Evolutionary conservation across 1,140 invertebrate genomes (phyloP).

Genomic region (Bradysia coprophila): DNA sequence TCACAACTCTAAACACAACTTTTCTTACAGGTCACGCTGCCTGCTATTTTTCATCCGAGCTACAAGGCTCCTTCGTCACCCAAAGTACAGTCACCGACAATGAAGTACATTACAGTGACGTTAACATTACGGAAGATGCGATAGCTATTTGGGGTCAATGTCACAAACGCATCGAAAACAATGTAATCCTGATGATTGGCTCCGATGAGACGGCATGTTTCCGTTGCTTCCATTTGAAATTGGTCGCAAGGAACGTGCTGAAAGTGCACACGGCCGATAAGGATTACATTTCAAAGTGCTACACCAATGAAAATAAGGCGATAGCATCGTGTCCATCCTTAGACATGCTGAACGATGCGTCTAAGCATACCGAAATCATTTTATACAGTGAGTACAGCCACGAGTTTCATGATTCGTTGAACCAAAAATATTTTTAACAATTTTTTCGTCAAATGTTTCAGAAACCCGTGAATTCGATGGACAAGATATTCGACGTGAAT

Average conservation of each 20-base stretch:
- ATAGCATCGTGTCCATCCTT: slow-evolving; percentile 33
- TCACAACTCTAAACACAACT: too few species aligned
- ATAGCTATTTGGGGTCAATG: slow-evolving; percentile 51
- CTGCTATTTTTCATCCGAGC: slow-evolving; percentile 49
- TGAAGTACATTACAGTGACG: slow-evolving; percentile 36
- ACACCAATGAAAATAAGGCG: slow-evolving; percentile 37
- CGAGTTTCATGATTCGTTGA: slow-evolving; percentile 5
- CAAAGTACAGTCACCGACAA: slow-evolving; percentile 28
- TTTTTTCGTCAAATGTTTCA: too few species aligned
- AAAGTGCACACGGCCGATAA: slow-evolving; percentile 40
- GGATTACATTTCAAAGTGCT: slow-evolving; percentile 32
- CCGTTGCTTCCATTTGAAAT: slow-evolving; percentile 37
- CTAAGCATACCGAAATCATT: slow-evolving; percentile 26
- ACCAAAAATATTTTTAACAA: slow-evolving; percentile 3
- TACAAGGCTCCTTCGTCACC: slow-evolving; percentile 45
- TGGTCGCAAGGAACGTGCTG: slow-evolving; percentile 39
- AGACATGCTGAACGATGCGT: slow-evolving; percentile 23
- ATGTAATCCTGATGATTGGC: slow-evolving; percentile 41
- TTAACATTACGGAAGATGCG: slow-evolving; percentile 41
- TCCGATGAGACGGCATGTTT: slow-evolving; percentile 32
- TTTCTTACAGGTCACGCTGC: slow-evolving; percentile 12
- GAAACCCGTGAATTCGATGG: slow-evolving; percentile 32
- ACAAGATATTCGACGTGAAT: slow-evolving; percentile 31
- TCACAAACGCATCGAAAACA: slow-evolving; percentile 33
- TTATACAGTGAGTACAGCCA: slow-evolving; percentile 30